Base-by-base conservation (phyloP, 2,797 vertebrate genomes). In the Xenops minutus region DNA sequence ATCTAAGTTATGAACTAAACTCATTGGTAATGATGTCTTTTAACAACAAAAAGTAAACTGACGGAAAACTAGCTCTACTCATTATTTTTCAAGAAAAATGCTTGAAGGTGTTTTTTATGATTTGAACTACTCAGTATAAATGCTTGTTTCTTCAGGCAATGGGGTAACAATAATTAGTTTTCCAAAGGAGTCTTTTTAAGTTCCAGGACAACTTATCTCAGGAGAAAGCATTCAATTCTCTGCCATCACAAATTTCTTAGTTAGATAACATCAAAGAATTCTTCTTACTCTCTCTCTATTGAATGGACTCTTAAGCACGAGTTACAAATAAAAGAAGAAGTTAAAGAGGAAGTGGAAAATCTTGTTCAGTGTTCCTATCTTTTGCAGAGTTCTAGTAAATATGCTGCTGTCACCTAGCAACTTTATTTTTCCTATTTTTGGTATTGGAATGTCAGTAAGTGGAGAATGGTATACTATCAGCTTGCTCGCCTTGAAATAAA, bases 381-480 rank as follows among this genome's bases (percentile, higher is more conserved):
- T 87, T 74, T 68, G 8, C 41, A 51, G 37, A 20, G 27, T 51
- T 75, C 49, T 43, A 74, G 30, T 44, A 91, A 93, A 62, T 68
- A 69, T 19, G 7, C 26, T 62, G 6, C 63, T 81, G 58, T 92
- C 73, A 93, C 73, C 30, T 44, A 59, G 27, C 37, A 88, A 75
- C 61, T 91, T 95, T 82, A 63, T 85, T 96, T 94, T 95, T 66
- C 72, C 43, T 55, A 51, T 26, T 81, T 86, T 93, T 51, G 15
- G 3, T 69, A 84, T 83, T 75, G 64, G 27, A 89, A 81, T 80
- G 69, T 75, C 88, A 78, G 41, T 78, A 94, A 26, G 14, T 37
- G 39, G 37, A 85, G 49, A 91, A 84, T 41, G 20, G n/a, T 74
- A 83, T 83, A 72, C 44, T 88, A 43, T 46, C 58, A 82, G 54